These are phyloP conservation scores for Eulacestoma nigropectus DNA, from an alignment of 2,113 vertebrate genomes.

Conservation along the genomic window DNA sequence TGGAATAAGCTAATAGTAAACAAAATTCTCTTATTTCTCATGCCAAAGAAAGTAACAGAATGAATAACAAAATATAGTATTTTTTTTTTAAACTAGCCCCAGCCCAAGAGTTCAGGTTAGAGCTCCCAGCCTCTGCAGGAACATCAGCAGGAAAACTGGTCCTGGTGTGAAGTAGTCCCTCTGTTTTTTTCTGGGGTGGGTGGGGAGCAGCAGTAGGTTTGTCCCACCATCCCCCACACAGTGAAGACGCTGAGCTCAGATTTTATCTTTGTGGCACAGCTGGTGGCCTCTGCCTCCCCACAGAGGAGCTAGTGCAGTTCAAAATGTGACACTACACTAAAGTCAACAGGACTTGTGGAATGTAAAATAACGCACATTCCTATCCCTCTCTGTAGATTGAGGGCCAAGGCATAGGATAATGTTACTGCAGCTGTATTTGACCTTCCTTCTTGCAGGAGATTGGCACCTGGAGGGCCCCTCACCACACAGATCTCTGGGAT, in stretches of 20 bases:
- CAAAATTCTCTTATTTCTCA: background rate
- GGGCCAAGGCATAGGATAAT: background rate
- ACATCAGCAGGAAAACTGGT: background rate
- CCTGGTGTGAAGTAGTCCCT: background rate
- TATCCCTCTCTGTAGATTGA: background rate
- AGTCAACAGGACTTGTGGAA: background rate
- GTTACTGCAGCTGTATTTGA: conserved; percentile 53
- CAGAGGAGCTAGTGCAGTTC: background rate
- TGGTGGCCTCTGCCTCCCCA: background rate
- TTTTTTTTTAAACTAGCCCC: background rate
- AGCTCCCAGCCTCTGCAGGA: background rate
- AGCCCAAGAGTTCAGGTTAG: background rate
- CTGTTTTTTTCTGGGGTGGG: background rate
- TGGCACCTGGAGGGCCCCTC: background rate
- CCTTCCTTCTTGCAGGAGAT: conserved; percentile 40
- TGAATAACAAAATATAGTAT: background rate
- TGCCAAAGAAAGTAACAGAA: background rate
- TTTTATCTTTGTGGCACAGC: background rate
- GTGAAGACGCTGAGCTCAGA: background rate
- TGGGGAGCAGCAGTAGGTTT: background rate
- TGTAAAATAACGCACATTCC: background rate
- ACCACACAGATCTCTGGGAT: conserved; percentile 8
- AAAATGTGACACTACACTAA: background rate
- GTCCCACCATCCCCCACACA: background rate
- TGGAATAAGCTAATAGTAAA: background rate